These are phyloP conservation scores for Chrysomela aeneicollis DNA, from an alignment of 2,888 invertebrate genomes.

Conservation along the genomic window DNA sequence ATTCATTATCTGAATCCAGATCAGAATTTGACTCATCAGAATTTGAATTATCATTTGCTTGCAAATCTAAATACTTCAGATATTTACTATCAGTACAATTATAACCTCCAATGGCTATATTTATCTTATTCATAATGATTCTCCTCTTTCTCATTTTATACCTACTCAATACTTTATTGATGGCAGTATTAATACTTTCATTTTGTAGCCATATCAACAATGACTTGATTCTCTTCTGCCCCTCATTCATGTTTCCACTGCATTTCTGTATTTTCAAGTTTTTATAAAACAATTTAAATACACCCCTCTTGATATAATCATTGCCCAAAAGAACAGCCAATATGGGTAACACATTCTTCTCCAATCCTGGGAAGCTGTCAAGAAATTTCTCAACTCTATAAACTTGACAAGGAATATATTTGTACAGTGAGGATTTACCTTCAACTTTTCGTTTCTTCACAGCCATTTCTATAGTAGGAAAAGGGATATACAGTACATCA, in stretches of 20 bases:
- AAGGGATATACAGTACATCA: conserved; percentile 83
- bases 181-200: conserved; percentile 74
- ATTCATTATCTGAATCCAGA: neutral
- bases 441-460: conserved; percentile 33
- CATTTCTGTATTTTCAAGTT: conserved; percentile 69
- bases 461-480: conserved; percentile 70
- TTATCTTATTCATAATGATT: conserved; percentile 66
- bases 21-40: no score
- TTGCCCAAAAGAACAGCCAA: conserved; percentile 88
- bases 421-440: conserved; percentile 47
- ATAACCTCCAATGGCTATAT: conserved; percentile 72
- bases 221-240: conserved; percentile 74
- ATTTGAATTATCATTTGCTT: no score
- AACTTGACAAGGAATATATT: conserved; percentile 72
- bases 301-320: conserved; percentile 78
- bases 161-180: conserved; percentile 72
- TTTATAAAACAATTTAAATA: conserved; percentile 76
- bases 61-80: conserved; percentile 65
- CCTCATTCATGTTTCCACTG: conserved; percentile 53
- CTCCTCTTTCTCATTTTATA: conserved; percentile 67
- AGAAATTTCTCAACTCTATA: conserved; percentile 77
- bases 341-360: conserved; percentile 72
- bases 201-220: conserved; percentile 80
- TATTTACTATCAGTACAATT: conserved; percentile 67
- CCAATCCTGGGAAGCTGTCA: conserved; percentile 70